phyloP scores from a whole-genome alignment of 2,888 invertebrate species.

The Cryptocheilus praepositus region DNA sequence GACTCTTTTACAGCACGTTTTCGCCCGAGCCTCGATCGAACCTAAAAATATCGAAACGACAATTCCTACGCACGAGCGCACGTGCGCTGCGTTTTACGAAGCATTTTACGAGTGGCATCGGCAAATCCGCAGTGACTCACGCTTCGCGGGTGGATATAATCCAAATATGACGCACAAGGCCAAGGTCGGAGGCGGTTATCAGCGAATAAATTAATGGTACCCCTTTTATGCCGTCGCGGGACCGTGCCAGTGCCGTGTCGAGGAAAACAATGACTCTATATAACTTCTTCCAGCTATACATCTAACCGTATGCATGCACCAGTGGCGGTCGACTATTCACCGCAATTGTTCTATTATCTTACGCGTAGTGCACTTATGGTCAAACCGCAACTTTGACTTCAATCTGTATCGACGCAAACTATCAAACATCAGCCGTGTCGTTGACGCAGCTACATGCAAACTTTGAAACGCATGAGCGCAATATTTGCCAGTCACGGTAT shows the following conservation, averaged over 20 bases:
- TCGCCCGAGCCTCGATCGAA: too few relatives aligned
- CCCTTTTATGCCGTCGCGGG: slow-evolving; percentile 13
- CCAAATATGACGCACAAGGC: slow-evolving; percentile 65
- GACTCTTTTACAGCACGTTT: too few relatives aligned
- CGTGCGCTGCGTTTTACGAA: neutral
- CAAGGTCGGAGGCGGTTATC: slow-evolving; percentile 64
- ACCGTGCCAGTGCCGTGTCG: slow-evolving; percentile 4
- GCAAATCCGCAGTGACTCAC: slow-evolving; percentile 55
- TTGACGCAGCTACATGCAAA: too few relatives aligned
- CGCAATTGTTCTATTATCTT: too few relatives aligned
- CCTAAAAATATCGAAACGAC: slow-evolving; percentile 10
- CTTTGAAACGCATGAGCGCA: too few relatives aligned
- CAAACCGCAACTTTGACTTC: too few relatives aligned
- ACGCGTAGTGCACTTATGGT: too few relatives aligned
- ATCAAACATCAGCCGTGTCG: too few relatives aligned
- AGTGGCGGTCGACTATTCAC: too few relatives aligned
- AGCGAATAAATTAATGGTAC: slow-evolving; percentile 61
- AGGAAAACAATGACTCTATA: slow-evolving; percentile 9
- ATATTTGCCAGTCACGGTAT: too few relatives aligned
- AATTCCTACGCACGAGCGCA: slow-evolving; percentile 4
- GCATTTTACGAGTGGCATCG: neutral
- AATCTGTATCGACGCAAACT: too few relatives aligned
- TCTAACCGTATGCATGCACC: neutral
- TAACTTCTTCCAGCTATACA: neutral
- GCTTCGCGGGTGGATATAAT: slow-evolving; percentile 47